Percentiles rank a stretch among this genome's conserved stretches.
Conservation (phyloP, 2,888 invertebrate genomes). For the Dolomedes plantarius region DNA sequence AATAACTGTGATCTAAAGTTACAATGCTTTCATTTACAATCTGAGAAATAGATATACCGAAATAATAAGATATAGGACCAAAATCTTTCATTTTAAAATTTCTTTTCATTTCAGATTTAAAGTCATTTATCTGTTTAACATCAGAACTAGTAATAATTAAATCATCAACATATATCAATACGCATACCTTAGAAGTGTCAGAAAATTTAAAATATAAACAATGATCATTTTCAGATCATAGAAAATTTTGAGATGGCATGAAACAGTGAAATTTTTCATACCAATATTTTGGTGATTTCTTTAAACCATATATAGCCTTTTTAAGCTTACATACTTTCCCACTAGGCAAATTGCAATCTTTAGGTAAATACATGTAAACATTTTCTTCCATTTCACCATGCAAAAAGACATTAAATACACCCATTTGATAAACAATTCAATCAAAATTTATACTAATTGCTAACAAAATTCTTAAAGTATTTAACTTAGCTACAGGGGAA, state of each 20-base stretch:
- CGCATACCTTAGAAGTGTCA: not conserved
- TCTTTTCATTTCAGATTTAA: not conserved
- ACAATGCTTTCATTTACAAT: not conserved
- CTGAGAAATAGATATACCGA: not conserved
- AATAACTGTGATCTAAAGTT: not conserved
- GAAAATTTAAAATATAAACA: not conserved
- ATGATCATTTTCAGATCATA: not conserved
- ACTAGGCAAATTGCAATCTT: not conserved
- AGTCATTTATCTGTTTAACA: not conserved
- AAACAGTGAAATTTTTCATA: conserved; percentile 4
- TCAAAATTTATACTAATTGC: not conserved
- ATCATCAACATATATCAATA: not conserved
- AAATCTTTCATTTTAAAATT: conserved; percentile 15
- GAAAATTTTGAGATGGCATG: conserved; percentile 10
- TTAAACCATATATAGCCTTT: not conserved
- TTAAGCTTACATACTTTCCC: conserved; percentile 6
- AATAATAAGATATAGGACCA: not conserved
- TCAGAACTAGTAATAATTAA: not conserved
- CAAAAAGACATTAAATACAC: conserved; percentile 14
- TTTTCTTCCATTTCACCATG: conserved; percentile 4
- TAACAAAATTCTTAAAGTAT: too few species aligned
- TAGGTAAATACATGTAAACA: not conserved
- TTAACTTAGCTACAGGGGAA: too few species aligned
- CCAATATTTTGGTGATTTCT: not conserved
- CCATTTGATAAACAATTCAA: not conserved